Evolutionary conservation across 2,113 vertebrate genomes (phyloP).

Genomic region (Corythoichthys intestinalis): DNA sequence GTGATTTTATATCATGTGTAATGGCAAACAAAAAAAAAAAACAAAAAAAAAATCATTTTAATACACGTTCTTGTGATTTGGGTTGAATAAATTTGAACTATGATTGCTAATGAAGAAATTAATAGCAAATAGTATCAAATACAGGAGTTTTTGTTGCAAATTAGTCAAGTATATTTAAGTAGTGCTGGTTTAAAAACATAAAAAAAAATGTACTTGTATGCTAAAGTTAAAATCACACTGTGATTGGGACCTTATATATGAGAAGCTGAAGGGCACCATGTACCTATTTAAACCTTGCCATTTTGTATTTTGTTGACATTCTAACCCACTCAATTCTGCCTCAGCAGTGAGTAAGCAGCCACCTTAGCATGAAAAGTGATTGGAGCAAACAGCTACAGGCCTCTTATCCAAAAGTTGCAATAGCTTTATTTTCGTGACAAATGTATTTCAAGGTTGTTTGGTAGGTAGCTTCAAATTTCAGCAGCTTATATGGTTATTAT

Average conservation of each 20-base stretch:
- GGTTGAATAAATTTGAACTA: too few species aligned
- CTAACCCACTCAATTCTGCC: not conserved
- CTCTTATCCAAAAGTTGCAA: conserved; percentile 2
- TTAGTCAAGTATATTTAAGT: not conserved
- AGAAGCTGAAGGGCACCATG: not conserved
- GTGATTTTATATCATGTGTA: too few species aligned
- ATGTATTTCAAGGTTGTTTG: conserved; percentile 4
- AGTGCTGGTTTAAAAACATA: not conserved
- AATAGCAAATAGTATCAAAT: too few species aligned
- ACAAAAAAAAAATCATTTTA: too few species aligned
- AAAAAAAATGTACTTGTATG: not conserved
- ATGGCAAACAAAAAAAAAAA: too few species aligned
- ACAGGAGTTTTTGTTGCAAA: too few species aligned
- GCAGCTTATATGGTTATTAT: not conserved
- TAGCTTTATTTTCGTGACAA: conserved; percentile 9
- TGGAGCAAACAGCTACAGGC: conserved; percentile 5
- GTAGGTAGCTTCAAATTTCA: conserved; percentile 1
- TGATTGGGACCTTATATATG: not conserved
- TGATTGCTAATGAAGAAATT: too few species aligned
- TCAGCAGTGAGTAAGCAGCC: not conserved
- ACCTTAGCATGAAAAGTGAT: conserved; percentile 2
- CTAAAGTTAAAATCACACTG: not conserved
- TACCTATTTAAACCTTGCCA: not conserved
- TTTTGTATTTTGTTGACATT: not conserved
- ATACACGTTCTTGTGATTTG: too few species aligned